phyloP scores from a whole-genome alignment of 1,140 invertebrate genomes.

The Spodoptera frugiperda region DNA sequence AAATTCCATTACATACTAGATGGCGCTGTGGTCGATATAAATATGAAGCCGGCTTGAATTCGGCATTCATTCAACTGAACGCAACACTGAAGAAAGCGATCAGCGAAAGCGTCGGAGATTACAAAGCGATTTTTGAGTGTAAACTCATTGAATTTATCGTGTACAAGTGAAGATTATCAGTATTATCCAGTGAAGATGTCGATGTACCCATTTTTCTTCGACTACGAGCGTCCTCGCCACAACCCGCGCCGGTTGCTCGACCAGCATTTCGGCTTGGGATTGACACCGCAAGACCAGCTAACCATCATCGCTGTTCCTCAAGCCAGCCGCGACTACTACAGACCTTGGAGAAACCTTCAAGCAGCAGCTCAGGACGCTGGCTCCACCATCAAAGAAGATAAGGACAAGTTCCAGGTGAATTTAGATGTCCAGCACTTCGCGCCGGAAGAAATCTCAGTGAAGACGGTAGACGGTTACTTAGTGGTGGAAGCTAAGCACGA shows the following conservation, averaged over 20 bases:
- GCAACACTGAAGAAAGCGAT: not conserved
- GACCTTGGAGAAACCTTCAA: slow-evolving; percentile 66
- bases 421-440: slow-evolving; percentile 94
- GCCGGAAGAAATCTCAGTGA: slow-evolving; percentile 93
- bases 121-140: not conserved
- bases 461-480: slow-evolving; percentile 90
- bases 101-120: not conserved
- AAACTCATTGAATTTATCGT: slow-evolving; percentile 1
- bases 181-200: slow-evolving; percentile 58
- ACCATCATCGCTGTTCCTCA: slow-evolving; percentile 65
- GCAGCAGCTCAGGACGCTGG: slow-evolving; percentile 60
- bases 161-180: not conserved
- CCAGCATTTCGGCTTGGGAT: slow-evolving; percentile 68
- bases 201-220: slow-evolving; percentile 64
- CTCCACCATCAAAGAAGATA: slow-evolving; percentile 68
- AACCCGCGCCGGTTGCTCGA: slow-evolving; percentile 58
- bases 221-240: slow-evolving; percentile 55
- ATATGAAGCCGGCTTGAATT: slow-evolving; percentile 6
- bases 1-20: slow-evolving; percentile 51
- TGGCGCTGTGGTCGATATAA: slow-evolving; percentile 53
- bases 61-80: slow-evolving; percentile 43
- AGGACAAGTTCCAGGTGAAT: slow-evolving; percentile 87
- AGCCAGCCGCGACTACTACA: slow-evolving; percentile 58
- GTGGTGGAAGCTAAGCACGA: slow-evolving; percentile 91
- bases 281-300: slow-evolving; percentile 68